Percentiles rank a stretch among this genome's conserved stretches.
Evolutionary conservation across 2,797 vertebrate genomes (phyloP).

Genomic region (Xiphorhynchus erythropygius): DNA sequence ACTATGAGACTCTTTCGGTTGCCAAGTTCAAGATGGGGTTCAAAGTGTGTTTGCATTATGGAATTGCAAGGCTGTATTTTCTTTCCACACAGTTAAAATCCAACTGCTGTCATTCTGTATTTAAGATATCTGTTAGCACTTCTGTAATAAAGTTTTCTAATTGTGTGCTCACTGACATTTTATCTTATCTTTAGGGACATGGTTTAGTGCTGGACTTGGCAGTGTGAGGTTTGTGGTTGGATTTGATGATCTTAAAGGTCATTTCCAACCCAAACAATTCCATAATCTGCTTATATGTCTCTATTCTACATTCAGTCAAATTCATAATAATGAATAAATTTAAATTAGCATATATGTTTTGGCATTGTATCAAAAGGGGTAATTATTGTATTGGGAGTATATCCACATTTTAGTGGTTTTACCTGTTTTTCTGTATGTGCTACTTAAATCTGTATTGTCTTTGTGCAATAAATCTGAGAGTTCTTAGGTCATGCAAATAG

Average conservation of each 20-base stretch:
- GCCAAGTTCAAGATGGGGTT: background rate
- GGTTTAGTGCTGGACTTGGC: background rate
- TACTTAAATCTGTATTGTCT: background rate
- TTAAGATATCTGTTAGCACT: background rate
- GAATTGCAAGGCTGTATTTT: background rate
- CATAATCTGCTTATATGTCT: background rate
- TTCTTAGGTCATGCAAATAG: background rate
- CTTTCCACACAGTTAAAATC: background rate
- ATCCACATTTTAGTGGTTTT: background rate
- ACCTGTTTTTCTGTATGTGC: background rate
- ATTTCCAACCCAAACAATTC: background rate
- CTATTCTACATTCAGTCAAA: background rate
- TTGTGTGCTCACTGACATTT: background rate
- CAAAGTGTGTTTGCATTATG: background rate
- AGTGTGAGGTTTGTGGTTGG: background rate
- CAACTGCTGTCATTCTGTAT: background rate
- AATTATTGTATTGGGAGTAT: background rate
- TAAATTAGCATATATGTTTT: background rate
- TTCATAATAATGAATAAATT: background rate
- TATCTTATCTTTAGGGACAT: background rate
- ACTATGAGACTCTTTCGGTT: background rate
- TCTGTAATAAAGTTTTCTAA: background rate
- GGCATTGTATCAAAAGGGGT: background rate
- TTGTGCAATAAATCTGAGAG: background rate
- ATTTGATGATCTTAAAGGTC: background rate